Percentiles rank a stretch among this genome's conserved stretches.
phyloP scores from a whole-genome alignment of 2,888 invertebrate genomes.

The Amblyjoppa fuscipennis region DNA sequence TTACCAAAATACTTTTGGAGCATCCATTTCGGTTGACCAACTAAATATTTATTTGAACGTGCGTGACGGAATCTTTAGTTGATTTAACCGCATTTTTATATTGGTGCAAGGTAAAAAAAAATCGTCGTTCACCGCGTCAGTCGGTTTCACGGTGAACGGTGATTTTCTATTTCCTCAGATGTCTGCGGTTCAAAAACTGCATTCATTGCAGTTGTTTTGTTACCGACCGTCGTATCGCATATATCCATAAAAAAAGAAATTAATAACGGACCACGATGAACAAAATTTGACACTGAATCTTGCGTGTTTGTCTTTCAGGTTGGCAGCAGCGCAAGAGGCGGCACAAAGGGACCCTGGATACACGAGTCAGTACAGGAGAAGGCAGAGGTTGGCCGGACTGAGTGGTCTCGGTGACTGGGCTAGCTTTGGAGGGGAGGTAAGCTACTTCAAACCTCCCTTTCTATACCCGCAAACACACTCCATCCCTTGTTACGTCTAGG shows the following conservation, averaged over 20 bases:
- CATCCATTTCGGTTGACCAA: too few species aligned
- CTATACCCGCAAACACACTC: constrained; percentile 7
- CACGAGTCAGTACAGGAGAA: constrained; percentile 85
- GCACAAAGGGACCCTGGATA: constrained; percentile 87
- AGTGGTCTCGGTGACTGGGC: constrained; percentile 85
- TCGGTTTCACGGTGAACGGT: too few species aligned
- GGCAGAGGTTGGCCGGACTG: constrained; percentile 84
- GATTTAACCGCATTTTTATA: too few species aligned
- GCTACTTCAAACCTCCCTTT: constrained; percentile 48
- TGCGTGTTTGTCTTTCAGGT: constrained; percentile 87
- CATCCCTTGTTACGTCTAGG: neutral
- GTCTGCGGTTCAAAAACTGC: too few species aligned
- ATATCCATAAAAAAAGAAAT: neutral
- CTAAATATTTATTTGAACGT: too few species aligned
- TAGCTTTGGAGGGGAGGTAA: constrained; percentile 85
- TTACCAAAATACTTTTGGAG: neutral
- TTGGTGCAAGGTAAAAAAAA: too few species aligned
- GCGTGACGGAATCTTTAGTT: too few species aligned
- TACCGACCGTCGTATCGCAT: too few species aligned
- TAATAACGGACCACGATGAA: neutral
- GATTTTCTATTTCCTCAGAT: too few species aligned
- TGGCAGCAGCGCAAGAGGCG: constrained; percentile 98
- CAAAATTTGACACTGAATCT: constrained; percentile 20
- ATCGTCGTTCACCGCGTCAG: too few species aligned
- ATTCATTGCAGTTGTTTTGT: too few species aligned